Base-by-base conservation (phyloP, 2,113 vertebrate species). In the Leiothrix lutea region DNA sequence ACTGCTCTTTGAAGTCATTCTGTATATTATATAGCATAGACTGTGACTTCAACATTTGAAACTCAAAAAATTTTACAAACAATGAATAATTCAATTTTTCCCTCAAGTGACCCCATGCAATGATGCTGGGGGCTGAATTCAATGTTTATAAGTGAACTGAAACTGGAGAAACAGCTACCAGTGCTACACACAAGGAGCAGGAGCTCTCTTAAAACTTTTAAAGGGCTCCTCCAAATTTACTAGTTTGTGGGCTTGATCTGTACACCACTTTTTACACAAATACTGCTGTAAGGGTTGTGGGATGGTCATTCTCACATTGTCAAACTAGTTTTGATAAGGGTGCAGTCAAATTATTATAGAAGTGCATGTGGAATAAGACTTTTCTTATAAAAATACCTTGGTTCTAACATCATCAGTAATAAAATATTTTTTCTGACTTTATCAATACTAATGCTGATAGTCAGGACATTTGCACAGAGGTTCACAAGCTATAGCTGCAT, bases 71-170 rank as follows among this genome's bases (percentile, higher is more conserved):
- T 58, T 86, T 88, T 45, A 45, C 94, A 90, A 95, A 53, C 80
- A 56, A 96, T 93, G 86, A 96, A 94, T 95, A 94, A 92, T 93
- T 93, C 58, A 94, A 60, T 38, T 92, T 90, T 92, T 81, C 42
- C 78, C 60, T 70, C 77, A 84, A 92, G 80, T 85, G 80, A 89
- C 65, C 69, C 74, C 77, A 81, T 67, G 60, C 65, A 93, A 67
- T 71, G 35, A 78, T 89, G 85, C 28, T 88, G 44, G 29, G 38
- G 47, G 12, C 42, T 80, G 65, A 35, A 86, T 67, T 91, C 61
- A 78, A 28, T 2, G 5, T 75, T 81, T 57, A 1, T 44, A 85
- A 81, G 69, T 45, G 69, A 86, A 71, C 48, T 92, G 77, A 94
- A 97, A 64, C 31, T 31, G 14, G 31, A 78, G 26, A 28, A 70